Percentiles rank a stretch among this genome's conserved stretches.
Evolutionary conservation across 2,888 invertebrate species (phyloP).

Genomic region (Serrognathus titanus): DNA sequence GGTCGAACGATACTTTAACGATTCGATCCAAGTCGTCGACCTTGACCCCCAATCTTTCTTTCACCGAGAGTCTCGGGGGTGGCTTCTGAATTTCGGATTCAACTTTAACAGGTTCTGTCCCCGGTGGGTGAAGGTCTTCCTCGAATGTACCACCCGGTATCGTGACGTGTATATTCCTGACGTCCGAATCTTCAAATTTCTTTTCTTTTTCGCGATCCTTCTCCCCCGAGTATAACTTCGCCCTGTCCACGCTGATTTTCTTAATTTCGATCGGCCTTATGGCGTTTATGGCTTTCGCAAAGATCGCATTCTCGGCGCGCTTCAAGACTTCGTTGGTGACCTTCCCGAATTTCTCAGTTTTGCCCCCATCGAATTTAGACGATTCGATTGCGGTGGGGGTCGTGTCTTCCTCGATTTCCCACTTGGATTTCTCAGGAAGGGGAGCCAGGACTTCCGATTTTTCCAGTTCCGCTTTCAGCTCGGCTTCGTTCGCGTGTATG

Average conservation of each 20-base stretch:
- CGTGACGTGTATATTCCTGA: slow-evolving; percentile 56
- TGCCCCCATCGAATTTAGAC: slow-evolving; percentile 34
- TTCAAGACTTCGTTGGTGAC: slow-evolving; percentile 85
- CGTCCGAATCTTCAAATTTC: slow-evolving; percentile 30
- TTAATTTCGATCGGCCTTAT: slow-evolving; percentile 73
- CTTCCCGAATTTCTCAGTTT: slow-evolving; percentile 58
- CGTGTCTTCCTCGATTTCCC: slow-evolving; percentile 76
- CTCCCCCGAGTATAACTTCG: slow-evolving; percentile 61
- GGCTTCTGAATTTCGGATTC: slow-evolving; percentile 18
- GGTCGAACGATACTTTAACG: slow-evolving; percentile 50
- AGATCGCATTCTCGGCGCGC: slow-evolving; percentile 87
- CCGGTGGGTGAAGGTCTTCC: slow-evolving; percentile 31
- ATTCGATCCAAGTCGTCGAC: slow-evolving; percentile 59
- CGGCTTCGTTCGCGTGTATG: slow-evolving; percentile 57
- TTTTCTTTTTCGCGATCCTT: slow-evolving; percentile 31
- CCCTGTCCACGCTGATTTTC: slow-evolving; percentile 67
- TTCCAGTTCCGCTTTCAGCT: slow-evolving; percentile 52
- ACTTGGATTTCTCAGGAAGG: slow-evolving; percentile 79
- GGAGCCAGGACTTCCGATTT: slow-evolving; percentile 65
- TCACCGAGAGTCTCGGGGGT: slow-evolving; percentile 68
- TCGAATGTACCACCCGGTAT: slow-evolving; percentile 49
- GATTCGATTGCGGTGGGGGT: slow-evolving; percentile 48
- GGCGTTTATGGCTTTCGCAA: slow-evolving; percentile 83
- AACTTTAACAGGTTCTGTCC: slow-evolving; percentile 13
- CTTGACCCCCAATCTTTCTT: slow-evolving; percentile 76